These are phyloP conservation scores for Ramphastos sulfuratus DNA, from an alignment of 2,113 vertebrate species.

Conservation along the genomic window DNA sequence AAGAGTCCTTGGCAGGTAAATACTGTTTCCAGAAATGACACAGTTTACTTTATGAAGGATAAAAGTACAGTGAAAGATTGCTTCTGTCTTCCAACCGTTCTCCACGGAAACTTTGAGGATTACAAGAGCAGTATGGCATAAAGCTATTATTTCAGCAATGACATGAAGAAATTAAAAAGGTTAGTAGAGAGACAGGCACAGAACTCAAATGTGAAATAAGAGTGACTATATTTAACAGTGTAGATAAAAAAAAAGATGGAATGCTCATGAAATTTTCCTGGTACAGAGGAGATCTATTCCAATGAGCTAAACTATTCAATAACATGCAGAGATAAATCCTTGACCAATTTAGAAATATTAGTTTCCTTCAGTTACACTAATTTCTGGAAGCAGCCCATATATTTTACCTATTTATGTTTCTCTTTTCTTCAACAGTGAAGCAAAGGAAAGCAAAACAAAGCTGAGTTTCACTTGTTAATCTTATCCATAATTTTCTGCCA, in stretches of 20 bases:
- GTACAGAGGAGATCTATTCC: neutral
- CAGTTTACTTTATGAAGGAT: neutral
- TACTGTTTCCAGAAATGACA: neutral
- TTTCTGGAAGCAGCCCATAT: neutral
- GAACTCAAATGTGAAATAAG: neutral
- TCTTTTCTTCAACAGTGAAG: neutral
- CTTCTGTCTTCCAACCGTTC: neutral
- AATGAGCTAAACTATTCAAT: neutral
- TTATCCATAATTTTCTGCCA: neutral
- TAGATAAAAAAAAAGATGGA: neutral
- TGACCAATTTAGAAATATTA: neutral
- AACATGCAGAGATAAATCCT: neutral
- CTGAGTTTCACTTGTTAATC: neutral
- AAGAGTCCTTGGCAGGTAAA: neutral
- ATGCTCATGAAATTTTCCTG: neutral
- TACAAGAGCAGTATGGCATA: neutral
- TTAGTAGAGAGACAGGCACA: neutral
- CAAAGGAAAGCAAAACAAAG: neutral
- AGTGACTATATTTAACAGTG: neutral
- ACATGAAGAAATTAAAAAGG: slow-evolving; percentile 2
- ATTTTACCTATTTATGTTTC: neutral
- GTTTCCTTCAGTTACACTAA: neutral
- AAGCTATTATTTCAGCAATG: neutral
- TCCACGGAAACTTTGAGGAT: neutral
- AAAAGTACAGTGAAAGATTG: neutral